Conservation (phyloP, 2,797 vertebrate genomes). For the Sebastes vulpes region DNA sequence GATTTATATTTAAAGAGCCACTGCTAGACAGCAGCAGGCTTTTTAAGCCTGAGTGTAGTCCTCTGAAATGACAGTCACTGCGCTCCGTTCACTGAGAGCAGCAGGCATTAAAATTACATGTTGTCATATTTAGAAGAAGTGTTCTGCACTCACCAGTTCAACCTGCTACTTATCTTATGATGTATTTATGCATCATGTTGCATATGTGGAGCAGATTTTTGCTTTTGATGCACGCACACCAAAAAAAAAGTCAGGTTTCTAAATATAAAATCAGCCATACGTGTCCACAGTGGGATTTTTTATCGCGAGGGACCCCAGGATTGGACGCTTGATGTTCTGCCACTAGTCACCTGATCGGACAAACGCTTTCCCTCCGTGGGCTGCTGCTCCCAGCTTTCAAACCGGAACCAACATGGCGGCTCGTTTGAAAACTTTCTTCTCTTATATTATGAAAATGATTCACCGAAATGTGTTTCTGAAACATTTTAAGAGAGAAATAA, state of each 20-base stretch:
- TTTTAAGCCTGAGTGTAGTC: background rate
- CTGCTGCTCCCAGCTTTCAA: too few relatives aligned
- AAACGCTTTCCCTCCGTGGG: too few relatives aligned
- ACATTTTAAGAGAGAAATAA: too few relatives aligned
- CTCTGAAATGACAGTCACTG: background rate
- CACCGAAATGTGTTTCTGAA: too few relatives aligned
- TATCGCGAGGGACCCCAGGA: too few relatives aligned
- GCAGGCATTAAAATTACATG: constrained; percentile 47
- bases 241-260: background rate
- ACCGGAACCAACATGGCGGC: too few relatives aligned
- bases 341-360: too few relatives aligned
- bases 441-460: too few relatives aligned
- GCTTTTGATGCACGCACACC: background rate
- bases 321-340: too few relatives aligned
- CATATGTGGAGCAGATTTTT: background rate
- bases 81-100: background rate
- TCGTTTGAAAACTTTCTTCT: too few relatives aligned
- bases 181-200: too few relatives aligned
- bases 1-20: constrained; percentile 38
- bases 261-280: background rate
- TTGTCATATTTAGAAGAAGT: constrained; percentile 35
- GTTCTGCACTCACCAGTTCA: background rate
- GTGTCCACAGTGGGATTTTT: too few relatives aligned
- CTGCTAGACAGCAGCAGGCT: background rate
- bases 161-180: background rate